Conservation (phyloP, 2,888 invertebrate genomes). For the Diarsia brunnea region DNA sequence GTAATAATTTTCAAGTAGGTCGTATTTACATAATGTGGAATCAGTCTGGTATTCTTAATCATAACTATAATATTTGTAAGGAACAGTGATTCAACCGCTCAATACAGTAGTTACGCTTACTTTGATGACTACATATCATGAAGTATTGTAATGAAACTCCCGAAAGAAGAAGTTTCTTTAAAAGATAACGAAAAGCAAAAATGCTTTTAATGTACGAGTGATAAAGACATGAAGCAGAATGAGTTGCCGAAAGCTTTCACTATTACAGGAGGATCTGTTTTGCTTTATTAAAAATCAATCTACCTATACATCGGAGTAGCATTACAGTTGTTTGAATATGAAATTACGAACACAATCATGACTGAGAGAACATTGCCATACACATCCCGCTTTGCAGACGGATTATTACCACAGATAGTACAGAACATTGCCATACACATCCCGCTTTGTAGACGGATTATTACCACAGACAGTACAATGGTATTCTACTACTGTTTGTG, state of each 20-base stretch:
- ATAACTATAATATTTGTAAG: conserved; percentile 2
- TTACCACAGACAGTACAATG: conserved; percentile 11
- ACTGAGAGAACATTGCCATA: conserved; percentile 19
- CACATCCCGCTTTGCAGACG: not conserved
- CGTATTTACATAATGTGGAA: conserved; percentile 21
- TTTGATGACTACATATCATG: not conserved
- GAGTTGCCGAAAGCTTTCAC: not conserved
- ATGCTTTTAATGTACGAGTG: not conserved
- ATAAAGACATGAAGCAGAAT: not conserved
- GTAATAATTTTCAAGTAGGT: conserved; percentile 24
- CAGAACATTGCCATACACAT: conserved; percentile 14
- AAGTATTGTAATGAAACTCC: not conserved
- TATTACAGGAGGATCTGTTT: not conserved
- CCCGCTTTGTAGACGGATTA: conserved; percentile 9
- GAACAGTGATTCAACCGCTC: not conserved
- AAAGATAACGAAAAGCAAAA: not conserved
- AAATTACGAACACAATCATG: conserved; percentile 18
- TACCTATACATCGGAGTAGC: not conserved
- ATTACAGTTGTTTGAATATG: not conserved
- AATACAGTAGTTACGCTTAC: not conserved
- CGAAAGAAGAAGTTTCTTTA: not conserved
- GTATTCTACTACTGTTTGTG: conserved; percentile 33
- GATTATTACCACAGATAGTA: conserved; percentile 22
- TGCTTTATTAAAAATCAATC: not conserved
- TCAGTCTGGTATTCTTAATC: conserved; percentile 12